phyloP scores from a whole-genome alignment of 1,140 invertebrate genomes.

The Chelonus insularis region DNA sequence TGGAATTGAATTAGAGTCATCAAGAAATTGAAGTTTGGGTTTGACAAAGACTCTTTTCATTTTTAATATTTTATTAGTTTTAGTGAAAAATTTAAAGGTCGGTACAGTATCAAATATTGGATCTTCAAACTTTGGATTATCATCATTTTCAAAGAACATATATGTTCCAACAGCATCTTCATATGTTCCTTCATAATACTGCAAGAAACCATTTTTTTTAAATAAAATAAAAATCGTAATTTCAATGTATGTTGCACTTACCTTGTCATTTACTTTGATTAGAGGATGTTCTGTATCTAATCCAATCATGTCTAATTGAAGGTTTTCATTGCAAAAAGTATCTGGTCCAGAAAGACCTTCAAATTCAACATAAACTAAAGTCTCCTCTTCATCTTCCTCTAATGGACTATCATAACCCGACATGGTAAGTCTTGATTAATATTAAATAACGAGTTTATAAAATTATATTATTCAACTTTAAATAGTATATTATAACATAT shows the following conservation, averaged over 20 bases:
- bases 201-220: constrained; percentile 28
- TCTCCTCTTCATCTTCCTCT: constrained; percentile 49
- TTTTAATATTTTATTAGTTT: constrained; percentile 59
- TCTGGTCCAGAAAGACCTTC: constrained; percentile 45
- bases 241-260: constrained; percentile 34
- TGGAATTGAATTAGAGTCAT: constrained; percentile 38
- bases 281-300: constrained; percentile 61
- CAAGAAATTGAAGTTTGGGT: constrained; percentile 43
- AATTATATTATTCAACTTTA: too few relatives aligned
- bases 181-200: constrained; percentile 60
- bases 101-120: constrained; percentile 55
- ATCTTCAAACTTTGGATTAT: constrained; percentile 50
- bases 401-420: constrained; percentile 37
- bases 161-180: constrained; percentile 60
- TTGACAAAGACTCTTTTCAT: constrained; percentile 60
- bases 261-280: constrained; percentile 62
- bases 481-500: too few relatives aligned
- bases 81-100: constrained; percentile 55
- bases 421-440: too few relatives aligned
- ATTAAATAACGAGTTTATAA: too few relatives aligned
- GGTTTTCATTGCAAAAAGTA: constrained; percentile 43
- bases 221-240: too few relatives aligned
- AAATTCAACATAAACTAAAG: constrained; percentile 56
- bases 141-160: constrained; percentile 60
- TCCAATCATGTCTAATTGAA: constrained; percentile 58